A percentile compares a stretch with the other conserved stretches of the same genome.
Evolutionary conservation across 1,140 invertebrate genomes (phyloP).

Genomic region (Drosophila elegans): DNA sequence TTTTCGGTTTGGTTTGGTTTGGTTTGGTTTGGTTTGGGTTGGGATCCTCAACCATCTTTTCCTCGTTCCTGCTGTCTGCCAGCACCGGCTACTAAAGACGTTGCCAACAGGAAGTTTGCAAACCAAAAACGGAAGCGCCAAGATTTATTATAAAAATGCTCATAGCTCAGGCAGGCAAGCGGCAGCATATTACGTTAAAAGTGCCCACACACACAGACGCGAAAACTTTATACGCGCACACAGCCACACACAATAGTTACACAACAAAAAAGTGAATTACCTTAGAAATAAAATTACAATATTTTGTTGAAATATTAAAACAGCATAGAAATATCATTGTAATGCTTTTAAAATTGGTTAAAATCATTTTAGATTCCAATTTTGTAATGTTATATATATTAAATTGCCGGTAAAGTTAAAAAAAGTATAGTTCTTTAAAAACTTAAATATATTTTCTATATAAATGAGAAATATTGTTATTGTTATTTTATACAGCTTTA

Average conservation of each 20-base stretch:
- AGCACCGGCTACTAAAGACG: constrained; percentile 63
- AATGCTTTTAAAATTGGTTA: too few species aligned
- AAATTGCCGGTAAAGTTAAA: too few species aligned
- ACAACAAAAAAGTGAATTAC: background rate
- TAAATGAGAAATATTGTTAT: too few species aligned
- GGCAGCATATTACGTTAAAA: constrained; percentile 82
- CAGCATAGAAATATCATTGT: too few species aligned
- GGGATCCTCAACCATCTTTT: constrained; percentile 5
- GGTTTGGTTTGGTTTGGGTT: constrained; percentile 1
- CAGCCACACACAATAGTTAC: constrained; percentile 1
- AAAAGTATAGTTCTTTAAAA: too few species aligned
- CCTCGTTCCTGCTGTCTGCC: constrained; percentile 5
- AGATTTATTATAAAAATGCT: constrained; percentile 84
- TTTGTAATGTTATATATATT: too few species aligned
- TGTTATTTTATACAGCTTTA: background rate
- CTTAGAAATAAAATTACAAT: too few species aligned
- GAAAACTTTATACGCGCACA: constrained; percentile 18
- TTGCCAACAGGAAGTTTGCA: constrained; percentile 82
- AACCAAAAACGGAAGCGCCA: constrained; percentile 80
- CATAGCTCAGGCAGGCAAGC: constrained; percentile 76
- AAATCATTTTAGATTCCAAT: too few species aligned
- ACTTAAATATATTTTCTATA: too few species aligned
- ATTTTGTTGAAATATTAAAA: too few species aligned
- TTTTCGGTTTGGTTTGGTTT: background rate
- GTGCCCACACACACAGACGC: constrained; percentile 51